Base-by-base conservation (phyloP, 2,888 invertebrate genomes). In the Melikaiella ostensackeni region DNA sequence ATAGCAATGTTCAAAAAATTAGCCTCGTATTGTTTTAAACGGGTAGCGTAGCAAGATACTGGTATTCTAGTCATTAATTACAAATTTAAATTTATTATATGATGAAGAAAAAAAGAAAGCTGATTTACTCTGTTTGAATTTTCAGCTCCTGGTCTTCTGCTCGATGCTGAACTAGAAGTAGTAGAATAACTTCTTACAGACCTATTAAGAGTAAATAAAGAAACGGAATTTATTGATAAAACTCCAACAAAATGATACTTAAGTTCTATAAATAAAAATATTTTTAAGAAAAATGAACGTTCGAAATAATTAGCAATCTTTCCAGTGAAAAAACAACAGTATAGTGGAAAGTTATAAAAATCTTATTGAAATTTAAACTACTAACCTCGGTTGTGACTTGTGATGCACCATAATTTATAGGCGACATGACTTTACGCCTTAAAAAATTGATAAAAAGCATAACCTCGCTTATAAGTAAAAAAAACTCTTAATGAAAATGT, bases 301-400 rank as follows among this genome's bases (percentile, higher is more conserved):
- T 38, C 38, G 38, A 0, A 38, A 13, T 16, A 38, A 13, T 38
- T 0, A 38, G 13, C 38, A 38, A 38, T 38, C 13, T 38, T 4
- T 38, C 4, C 13, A 38, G 13, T 3, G 13, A 38, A 38, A 13
- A 38, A 38, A 13, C 38, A 38, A 13, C 38, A 13, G 13, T 38
- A 13, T 38, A 38, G 4, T 16, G 16, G 42, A 42, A 38, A 13
- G 38, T 38, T 38, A 38, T 42, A 6, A 42, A 16, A 42, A 27
- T 59, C 6, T 24, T 27, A 57, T 57, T 35, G 21, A 63, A 27
- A 63, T 21, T 7, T 35, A 63, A 35, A 13, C 63, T 35, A 63
- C 63, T 9, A 63, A 63, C 63, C 63, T 63, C 7, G 33, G 33
- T 63, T 35, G 63, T 21, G 63, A n/a, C 35, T 63, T 63, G 33